phyloP scores from a whole-genome alignment of 1,140 invertebrate species.

The Drosophila carrolli region DNA sequence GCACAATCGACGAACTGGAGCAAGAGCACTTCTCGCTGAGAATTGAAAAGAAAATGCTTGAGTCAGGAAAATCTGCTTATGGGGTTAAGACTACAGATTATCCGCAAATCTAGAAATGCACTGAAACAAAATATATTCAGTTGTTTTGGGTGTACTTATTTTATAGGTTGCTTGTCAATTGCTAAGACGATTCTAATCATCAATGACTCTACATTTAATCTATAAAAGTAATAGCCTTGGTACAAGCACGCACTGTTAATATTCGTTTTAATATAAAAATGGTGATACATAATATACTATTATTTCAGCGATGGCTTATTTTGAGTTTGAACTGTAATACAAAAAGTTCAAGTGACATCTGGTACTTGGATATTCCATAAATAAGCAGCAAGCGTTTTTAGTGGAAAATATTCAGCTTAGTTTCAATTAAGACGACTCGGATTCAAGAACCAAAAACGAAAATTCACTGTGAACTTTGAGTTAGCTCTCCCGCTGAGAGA shows the following conservation, averaged over 20 bases:
- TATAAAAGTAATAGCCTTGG: no score
- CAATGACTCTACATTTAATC: neutral
- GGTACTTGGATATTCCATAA: slow-evolving; percentile 1
- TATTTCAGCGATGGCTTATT: neutral
- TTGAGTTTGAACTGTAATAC: neutral
- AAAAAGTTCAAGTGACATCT: neutral
- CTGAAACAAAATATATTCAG: neutral
- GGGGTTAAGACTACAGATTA: slow-evolving; percentile 26
- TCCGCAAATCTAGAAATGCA: slow-evolving; percentile 3
- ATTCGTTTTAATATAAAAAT: neutral
- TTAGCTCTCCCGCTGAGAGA: slow-evolving; percentile 11
- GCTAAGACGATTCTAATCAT: no score
- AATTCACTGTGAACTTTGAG: slow-evolving; percentile 4
- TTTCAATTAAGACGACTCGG: slow-evolving; percentile 21
- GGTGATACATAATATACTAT: no score
- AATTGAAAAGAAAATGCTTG: slow-evolving; percentile 10
- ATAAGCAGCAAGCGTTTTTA: neutral
- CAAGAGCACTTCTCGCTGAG: slow-evolving; percentile 9
- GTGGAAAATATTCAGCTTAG: neutral
- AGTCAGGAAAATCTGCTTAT: slow-evolving; percentile 6
- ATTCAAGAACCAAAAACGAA: neutral
- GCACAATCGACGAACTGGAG: slow-evolving; percentile 8
- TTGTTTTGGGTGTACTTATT: neutral
- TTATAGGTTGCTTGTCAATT: no score
- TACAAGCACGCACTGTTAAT: no score